These are phyloP conservation scores for Pyralis farinalis DNA, from an alignment of 2,888 invertebrate species.

Conservation along the genomic window DNA sequence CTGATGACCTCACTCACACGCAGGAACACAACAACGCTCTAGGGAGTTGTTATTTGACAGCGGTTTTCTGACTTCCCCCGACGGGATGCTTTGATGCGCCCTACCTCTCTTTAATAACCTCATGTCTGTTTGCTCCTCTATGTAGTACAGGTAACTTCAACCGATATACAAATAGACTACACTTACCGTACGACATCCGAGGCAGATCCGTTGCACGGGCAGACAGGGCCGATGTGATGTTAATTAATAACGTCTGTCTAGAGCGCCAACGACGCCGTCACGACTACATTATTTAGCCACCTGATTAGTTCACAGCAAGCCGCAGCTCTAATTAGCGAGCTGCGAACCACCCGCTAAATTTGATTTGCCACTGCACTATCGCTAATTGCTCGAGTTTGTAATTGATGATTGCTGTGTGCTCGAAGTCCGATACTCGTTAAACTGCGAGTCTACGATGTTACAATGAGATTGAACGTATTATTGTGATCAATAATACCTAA, in stretches of 20 bases:
- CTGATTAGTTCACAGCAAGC: slow-evolving; percentile 74
- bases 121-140: too few species aligned
- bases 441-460: too few species aligned
- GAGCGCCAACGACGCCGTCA: slow-evolving; percentile 75
- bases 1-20: too few species aligned
- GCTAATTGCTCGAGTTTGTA: slow-evolving; percentile 66
- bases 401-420: slow-evolving; percentile 42
- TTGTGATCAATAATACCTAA: too few species aligned
- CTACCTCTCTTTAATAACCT: too few species aligned
- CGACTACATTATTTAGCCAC: slow-evolving; percentile 78
- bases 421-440: not conserved
- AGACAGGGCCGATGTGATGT: slow-evolving; percentile 54
- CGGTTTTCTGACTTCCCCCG: too few species aligned
- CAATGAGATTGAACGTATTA: not conserved
- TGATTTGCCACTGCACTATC: slow-evolving; percentile 71
- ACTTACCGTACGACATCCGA: not conserved
- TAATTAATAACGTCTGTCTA: slow-evolving; percentile 79
- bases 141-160: too few species aligned
- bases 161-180: too few species aligned
- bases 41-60: too few species aligned
- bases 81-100: too few species aligned
- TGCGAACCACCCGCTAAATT: slow-evolving; percentile 57
- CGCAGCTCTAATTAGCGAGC: slow-evolving; percentile 71
- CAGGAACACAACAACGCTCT: too few species aligned
- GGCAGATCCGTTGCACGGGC: slow-evolving; percentile 1